Evolutionary conservation across 1,140 invertebrate genomes (phyloP), one percentile per base, ranked within the genome.

Genomic region (Temnothorax longispinosus): DNA sequence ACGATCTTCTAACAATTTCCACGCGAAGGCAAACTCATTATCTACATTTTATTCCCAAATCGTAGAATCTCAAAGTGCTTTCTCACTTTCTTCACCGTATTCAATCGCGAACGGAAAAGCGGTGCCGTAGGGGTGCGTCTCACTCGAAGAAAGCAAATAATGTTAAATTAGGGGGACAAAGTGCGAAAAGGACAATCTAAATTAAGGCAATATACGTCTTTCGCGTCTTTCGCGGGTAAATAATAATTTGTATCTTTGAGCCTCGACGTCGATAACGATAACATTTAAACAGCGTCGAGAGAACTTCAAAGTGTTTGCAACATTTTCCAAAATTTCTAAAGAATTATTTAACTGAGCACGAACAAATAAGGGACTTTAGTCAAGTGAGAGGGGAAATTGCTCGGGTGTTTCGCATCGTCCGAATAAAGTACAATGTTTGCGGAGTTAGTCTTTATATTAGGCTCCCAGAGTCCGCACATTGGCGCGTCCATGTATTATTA

Each of bases 401-500:
- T 15, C 75, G 21, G 18, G 7, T 27, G 21, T 75, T 38, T 58
- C 64, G 77, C 27, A 64, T 41, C 7, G 11, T 18, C 8, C 44
- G n/a, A 71, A 54, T 81, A 60, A 81, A 81, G 44, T 58, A 74
- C 35, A 21, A 52, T 50, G 15, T 75, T 85, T 64, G 76, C 50
- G 58, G 69, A 81, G 60, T 77, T 85, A 54, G 77, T 82, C 80
- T 89, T 91, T 91, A 58, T 75, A 87, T 87, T 74, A 86, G 75
- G 44, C n/a, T 60, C 41, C 18, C 38, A 11, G 65, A 85, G 64
- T 50, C 78, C 54, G 74, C 82, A 72, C 86, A 82, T 85, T 86
- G 72, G 78, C 52, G 87, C 56, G n/a, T 74, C 13, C 7, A 58
- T 92, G 72, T 88, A 93, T 93, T 92, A 93, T 94, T 90, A 90